These are phyloP conservation scores for Lineus longissimus DNA, from an alignment of 1,140 invertebrate genomes.

Conservation along the genomic window DNA sequence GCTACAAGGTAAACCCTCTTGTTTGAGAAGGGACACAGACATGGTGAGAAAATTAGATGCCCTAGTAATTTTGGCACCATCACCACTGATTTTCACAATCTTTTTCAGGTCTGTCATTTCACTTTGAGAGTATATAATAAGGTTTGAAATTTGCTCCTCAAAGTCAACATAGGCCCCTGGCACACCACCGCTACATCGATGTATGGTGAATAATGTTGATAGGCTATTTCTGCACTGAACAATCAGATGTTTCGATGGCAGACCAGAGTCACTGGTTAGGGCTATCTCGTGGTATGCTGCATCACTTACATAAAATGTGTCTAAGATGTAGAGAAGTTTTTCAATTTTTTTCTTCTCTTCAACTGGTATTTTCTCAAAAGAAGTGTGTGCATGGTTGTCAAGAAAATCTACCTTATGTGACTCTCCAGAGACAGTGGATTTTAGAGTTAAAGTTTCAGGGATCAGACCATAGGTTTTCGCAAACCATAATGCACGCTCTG, in stretches of 20 bases:
- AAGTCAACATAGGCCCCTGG: background rate
- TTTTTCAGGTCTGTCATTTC: background rate
- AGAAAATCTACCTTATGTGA: background rate
- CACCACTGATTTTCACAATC: background rate
- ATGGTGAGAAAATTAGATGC: background rate
- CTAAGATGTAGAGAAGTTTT: background rate
- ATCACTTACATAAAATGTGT: background rate
- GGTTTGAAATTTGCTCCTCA: background rate
- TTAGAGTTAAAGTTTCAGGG: background rate
- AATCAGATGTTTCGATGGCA: background rate
- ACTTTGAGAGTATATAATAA: background rate
- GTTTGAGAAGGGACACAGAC: background rate
- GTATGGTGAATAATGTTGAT: background rate
- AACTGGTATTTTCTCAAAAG: background rate
- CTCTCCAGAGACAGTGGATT: background rate
- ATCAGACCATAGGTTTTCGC: background rate
- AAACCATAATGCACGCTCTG: background rate
- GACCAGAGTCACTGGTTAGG: background rate
- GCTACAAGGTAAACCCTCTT: background rate
- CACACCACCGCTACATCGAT: background rate
- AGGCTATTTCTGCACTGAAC: background rate
- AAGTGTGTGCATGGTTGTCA: background rate
- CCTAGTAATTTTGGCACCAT: background rate
- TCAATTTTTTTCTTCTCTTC: background rate
- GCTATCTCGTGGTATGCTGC: conserved; percentile 1